These are phyloP conservation scores for Danaus plexippus DNA, from an alignment of 1,140 invertebrate genomes.

Conservation along the genomic window DNA sequence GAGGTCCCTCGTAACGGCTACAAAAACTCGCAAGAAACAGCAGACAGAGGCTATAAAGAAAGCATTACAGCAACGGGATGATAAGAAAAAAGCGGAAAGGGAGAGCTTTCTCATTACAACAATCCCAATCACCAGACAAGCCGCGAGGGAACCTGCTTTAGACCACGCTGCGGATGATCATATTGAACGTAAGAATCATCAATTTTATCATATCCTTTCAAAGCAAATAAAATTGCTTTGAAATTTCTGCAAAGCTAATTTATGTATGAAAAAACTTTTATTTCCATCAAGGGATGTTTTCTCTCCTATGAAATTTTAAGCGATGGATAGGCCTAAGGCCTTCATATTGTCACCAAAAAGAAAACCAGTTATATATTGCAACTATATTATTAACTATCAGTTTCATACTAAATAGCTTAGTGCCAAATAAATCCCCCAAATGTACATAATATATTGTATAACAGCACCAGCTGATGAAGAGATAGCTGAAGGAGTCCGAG, in stretches of 20 bases:
- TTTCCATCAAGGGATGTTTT: neutral
- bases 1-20: constrained; percentile 97
- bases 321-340: too few relatives aligned
- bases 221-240: too few relatives aligned
- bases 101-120: constrained; percentile 97
- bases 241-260: constrained; percentile 13
- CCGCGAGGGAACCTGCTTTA: constrained; percentile 95
- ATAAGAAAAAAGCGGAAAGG: constrained; percentile 92
- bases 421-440: neutral
- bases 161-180: constrained; percentile 91
- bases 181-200: constrained; percentile 78
- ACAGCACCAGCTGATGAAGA: constrained; percentile 76
- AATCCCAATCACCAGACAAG: constrained; percentile 96
- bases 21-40: constrained; percentile 98
- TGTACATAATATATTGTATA: neutral
- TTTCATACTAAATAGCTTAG: too few relatives aligned
- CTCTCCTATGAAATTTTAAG: too few relatives aligned
- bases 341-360: too few relatives aligned
- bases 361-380: too few relatives aligned
- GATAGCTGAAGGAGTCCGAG: constrained; percentile 77
- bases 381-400: too few relatives aligned
- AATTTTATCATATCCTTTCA: constrained; percentile 1
- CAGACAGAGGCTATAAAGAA: constrained; percentile 97
- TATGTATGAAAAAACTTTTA: neutral
- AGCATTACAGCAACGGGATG: constrained; percentile 95